Evolutionary conservation across 2,888 invertebrate species (phyloP).

Genomic region (Drosophila yooni): DNA sequence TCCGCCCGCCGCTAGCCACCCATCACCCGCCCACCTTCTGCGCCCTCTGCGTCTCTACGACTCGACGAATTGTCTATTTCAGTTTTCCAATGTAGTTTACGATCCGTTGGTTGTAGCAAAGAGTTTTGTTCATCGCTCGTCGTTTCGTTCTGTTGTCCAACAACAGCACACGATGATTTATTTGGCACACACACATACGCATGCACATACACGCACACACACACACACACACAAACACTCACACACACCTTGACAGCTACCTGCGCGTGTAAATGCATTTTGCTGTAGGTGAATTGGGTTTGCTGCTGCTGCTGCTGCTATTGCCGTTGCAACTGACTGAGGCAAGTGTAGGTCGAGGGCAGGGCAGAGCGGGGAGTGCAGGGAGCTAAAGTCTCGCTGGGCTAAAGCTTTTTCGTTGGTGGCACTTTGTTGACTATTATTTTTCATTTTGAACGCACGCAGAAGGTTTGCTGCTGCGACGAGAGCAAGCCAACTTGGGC

Average conservation of each 20-base stretch:
- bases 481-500: slow-evolving; percentile 24
- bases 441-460: slow-evolving; percentile 68
- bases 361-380: not conserved
- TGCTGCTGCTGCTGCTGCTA: slow-evolving; percentile 49
- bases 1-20: not conserved
- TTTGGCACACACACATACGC: slow-evolving; percentile 77
- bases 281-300: slow-evolving; percentile 65
- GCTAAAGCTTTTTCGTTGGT: slow-evolving; percentile 72
- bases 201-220: slow-evolving; percentile 50
- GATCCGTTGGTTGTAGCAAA: slow-evolving; percentile 54
- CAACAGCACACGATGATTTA: slow-evolving; percentile 75
- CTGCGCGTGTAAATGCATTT: slow-evolving; percentile 70
- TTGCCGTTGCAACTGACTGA: slow-evolving; percentile 28
- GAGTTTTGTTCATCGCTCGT: slow-evolving; percentile 57
- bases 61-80: slow-evolving; percentile 74
- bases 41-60: not conserved
- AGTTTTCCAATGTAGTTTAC: slow-evolving; percentile 79
- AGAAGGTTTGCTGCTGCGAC: slow-evolving; percentile 14
- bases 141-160: slow-evolving; percentile 52
- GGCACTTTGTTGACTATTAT: slow-evolving; percentile 79
- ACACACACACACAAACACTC: slow-evolving; percentile 22
- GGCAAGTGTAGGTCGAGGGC: slow-evolving; percentile 4
- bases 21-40: not conserved
- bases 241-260: slow-evolving; percentile 33
- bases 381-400: slow-evolving; percentile 40